phyloP scores from a whole-genome alignment of 2,113 vertebrate species.

The Elephantulus edwardii region DNA sequence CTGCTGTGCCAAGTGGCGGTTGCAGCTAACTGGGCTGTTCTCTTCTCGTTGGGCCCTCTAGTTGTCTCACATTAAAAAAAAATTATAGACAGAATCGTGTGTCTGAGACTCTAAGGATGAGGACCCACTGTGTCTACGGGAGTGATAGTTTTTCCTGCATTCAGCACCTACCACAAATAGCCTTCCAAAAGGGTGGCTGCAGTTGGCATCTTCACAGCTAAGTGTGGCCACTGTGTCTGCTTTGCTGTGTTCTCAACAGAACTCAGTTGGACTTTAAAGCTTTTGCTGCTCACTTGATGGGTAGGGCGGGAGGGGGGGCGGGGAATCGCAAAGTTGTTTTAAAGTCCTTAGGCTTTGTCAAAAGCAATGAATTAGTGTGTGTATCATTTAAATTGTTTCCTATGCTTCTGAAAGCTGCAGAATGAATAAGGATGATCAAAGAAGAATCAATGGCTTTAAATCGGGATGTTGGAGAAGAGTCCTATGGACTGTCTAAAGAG shows the following conservation, averaged over 20 bases:
- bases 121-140: background rate
- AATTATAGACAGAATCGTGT: background rate
- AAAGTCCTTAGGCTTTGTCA: background rate
- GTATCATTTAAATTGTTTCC: too few species aligned
- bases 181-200: conserved; percentile 19
- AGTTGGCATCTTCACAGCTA: background rate
- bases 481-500: too few species aligned
- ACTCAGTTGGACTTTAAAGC: background rate
- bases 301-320: background rate
- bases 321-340: background rate
- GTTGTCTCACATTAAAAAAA: background rate
- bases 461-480: too few species aligned
- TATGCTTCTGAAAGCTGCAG: too few species aligned
- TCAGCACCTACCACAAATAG: background rate
- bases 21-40: background rate
- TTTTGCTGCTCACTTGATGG: background rate
- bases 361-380: background rate
- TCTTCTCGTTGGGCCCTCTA: background rate
- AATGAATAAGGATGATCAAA: too few species aligned
- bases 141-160: background rate
- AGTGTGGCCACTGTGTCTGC: background rate
- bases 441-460: too few species aligned
- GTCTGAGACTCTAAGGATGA: background rate
- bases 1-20: background rate
- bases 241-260: background rate